Conservation (phyloP, 1,140 invertebrate genomes). For the Drosophila sp. region DNA sequence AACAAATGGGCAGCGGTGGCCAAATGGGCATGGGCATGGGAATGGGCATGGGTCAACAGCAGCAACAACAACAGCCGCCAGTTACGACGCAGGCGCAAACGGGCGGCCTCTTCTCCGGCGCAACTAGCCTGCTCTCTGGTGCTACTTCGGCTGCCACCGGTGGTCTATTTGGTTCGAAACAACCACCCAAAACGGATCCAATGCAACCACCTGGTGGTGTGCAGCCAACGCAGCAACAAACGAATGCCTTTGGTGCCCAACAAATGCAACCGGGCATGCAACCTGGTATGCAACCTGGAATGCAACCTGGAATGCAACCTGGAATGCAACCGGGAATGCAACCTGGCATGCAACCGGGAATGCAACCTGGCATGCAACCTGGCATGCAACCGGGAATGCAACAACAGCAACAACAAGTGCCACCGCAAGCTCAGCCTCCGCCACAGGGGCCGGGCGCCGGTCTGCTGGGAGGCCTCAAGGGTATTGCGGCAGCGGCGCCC, state of each 20-base stretch:
- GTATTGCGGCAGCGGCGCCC: conserved; percentile 89
- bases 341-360: conserved; percentile 48
- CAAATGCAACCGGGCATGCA: conserved; percentile 54
- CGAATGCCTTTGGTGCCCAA: conserved; percentile 78
- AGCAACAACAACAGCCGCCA: conserved; percentile 79
- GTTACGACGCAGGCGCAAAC: conserved; percentile 72
- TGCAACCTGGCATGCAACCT: conserved; percentile 59
- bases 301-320: conserved; percentile 76
- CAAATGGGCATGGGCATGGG: conserved; percentile 54
- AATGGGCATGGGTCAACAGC: conserved; percentile 62
- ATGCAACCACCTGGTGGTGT: conserved; percentile 81
- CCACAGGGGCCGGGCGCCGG: conserved; percentile 78
- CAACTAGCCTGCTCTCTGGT: conserved; percentile 82
- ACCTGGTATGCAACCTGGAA: conserved; percentile 52
- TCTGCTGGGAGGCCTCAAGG: conserved; percentile 77
- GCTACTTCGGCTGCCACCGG: conserved; percentile 83
- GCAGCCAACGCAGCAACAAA: conserved; percentile 83
- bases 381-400: conserved; percentile 64
- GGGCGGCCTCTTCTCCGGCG: conserved; percentile 81
- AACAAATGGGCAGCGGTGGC: conserved; percentile 45
- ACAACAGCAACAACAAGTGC: conserved; percentile 82
- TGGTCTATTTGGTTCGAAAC: conserved; percentile 83
- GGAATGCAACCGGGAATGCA: conserved; percentile 62
- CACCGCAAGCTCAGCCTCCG: conserved; percentile 82
- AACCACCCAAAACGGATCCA: conserved; percentile 82